Conservation (phyloP, 2,888 invertebrate genomes). For the Chydorus sphaericus region DNA sequence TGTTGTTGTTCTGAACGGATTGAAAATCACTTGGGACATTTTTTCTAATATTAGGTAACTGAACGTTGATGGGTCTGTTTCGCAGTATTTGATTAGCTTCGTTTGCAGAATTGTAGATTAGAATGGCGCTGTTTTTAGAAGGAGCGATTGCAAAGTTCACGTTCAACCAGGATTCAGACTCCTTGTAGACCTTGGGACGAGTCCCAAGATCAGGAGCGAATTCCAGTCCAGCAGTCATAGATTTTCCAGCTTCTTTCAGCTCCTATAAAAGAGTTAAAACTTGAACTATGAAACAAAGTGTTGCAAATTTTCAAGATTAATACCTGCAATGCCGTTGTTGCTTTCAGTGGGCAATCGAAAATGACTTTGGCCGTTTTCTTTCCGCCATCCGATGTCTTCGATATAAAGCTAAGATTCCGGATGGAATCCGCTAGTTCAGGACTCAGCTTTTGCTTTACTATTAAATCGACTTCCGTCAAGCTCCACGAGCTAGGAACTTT, state of each 20-base stretch:
- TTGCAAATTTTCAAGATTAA: no score
- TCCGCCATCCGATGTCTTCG: not conserved
- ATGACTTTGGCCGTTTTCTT: not conserved
- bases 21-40: no score
- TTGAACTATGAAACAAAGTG: not conserved
- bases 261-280: not conserved
- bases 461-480: not conserved
- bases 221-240: not conserved
- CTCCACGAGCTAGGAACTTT: not conserved
- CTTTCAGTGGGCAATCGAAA: not conserved
- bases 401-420: not conserved
- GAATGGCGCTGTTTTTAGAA: not conserved
- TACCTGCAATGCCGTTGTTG: not conserved
- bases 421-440: not conserved
- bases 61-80: not conserved
- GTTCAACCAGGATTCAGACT: not conserved
- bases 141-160: constrained; percentile 1
- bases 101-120: not conserved
- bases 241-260: not conserved
- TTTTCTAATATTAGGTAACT: no score
- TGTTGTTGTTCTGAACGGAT: no score
- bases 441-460: not conserved
- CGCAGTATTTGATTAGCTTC: not conserved
- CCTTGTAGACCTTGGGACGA: not conserved
- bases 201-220: not conserved